Evolutionary conservation across 2,113 vertebrate genomes (phyloP), one percentile per base, ranked within the genome.

Genomic region (Emydocephalus ijimae): DNA sequence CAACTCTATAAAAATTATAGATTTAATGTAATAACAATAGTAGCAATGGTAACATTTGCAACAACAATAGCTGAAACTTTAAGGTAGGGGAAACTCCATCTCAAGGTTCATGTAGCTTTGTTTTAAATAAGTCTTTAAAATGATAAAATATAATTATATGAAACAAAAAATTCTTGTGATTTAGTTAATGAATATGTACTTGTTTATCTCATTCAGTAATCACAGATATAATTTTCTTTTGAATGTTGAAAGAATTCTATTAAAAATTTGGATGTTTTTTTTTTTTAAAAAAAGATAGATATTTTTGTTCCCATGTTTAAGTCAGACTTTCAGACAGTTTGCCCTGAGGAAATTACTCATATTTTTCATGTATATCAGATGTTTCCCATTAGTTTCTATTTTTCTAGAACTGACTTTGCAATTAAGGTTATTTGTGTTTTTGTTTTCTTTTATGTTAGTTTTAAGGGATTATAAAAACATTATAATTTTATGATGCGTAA

Each of bases 121-220:
- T 91, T 87, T 93, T 89, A 39, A 87, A 64, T 52, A 92, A 94
- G 52, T 87, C 95, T 97, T 95, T 91, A 93, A 95, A 96, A 96
- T 88, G 85, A 45, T 88, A 81, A 95, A 91, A 29, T 11, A 9
- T 92, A 90, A 26, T 56, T 50, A 87, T 93, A 92, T 90, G 59
- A 92, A 94, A 93, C 4, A 94, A 90, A 55, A 26, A 15, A 9
- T 14, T 92, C 43, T 18, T 90, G 45, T 90, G 92, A 90, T 93
- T 96, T 91, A 87, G 54, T 95, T 85, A 92, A 3, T 57, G 59
- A 54, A 90, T 55, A 93, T 15, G 3, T 48, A 6, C 59, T 93
- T 88, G 48, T 50, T 34, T 93, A 92, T 45, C 55, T 26, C 29
- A 91, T 24, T 86, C 39, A 45, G 45, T 34, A 87, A 61, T 61